Conservation (phyloP, 2,797 vertebrate species). For the Sebastes glaucus region DNA sequence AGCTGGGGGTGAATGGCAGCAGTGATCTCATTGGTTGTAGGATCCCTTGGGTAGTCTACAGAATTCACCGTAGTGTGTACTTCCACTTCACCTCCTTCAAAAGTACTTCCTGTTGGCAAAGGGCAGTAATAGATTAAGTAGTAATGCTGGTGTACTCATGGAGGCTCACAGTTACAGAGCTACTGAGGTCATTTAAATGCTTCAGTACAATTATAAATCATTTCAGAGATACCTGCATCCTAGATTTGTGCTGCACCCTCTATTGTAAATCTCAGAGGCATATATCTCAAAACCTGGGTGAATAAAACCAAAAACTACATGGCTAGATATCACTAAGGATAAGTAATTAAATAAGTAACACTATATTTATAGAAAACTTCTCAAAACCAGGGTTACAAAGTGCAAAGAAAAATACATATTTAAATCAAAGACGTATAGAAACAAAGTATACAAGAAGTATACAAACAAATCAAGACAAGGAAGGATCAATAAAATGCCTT, state of each 20-base stretch:
- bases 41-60: slow-evolving; percentile 83
- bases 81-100: slow-evolving; percentile 84
- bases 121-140: background rate
- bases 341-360: background rate
- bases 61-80: slow-evolving; percentile 27
- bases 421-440: background rate
- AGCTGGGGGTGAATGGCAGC: slow-evolving; percentile 84
- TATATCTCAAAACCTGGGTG: background rate
- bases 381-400: background rate
- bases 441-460: background rate
- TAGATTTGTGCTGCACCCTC: background rate
- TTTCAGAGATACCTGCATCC: too few relatives aligned
- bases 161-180: background rate
- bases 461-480: background rate
- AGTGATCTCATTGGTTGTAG: slow-evolving; percentile 65
- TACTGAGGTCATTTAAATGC: background rate
- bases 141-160: background rate
- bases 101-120: slow-evolving; percentile 72
- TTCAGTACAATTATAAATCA: background rate
- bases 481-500: background rate
- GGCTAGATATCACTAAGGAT: background rate
- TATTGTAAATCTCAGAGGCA: background rate
- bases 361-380: background rate
- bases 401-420: background rate
- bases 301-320: background rate